Conservation (phyloP, 2,797 vertebrate genomes). For the Pelochelys cantorii region DNA sequence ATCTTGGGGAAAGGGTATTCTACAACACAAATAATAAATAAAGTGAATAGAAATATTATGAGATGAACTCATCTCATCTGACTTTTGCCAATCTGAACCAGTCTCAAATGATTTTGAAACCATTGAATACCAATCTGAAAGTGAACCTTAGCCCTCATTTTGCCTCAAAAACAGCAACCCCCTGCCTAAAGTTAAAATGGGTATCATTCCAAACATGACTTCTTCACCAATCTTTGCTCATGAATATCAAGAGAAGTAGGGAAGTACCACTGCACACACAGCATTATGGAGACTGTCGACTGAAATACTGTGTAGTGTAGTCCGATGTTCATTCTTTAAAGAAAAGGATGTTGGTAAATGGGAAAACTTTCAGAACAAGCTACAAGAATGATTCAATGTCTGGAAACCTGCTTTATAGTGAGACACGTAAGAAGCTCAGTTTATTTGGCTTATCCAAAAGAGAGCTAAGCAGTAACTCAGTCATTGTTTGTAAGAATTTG, state of each 20-base stretch:
- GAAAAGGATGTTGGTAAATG: background rate
- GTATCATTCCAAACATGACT: background rate
- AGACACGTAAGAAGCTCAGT: background rate
- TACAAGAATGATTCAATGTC: background rate
- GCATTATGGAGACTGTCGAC: background rate
- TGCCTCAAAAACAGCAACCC: background rate
- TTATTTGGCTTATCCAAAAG: background rate
- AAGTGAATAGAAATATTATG: background rate
- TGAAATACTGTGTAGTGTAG: background rate
- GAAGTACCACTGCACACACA: background rate
- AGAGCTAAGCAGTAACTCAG: background rate
- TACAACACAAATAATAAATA: constrained; percentile 28
- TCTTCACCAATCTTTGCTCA: background rate
- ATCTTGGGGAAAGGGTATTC: background rate
- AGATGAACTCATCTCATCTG: background rate
- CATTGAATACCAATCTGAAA: background rate
- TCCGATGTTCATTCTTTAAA: background rate
- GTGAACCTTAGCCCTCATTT: background rate
- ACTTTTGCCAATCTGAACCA: background rate
- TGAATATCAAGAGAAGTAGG: background rate
- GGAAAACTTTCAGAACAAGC: background rate
- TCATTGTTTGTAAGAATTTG: background rate
- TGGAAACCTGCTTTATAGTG: accelerated
- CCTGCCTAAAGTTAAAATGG: background rate
- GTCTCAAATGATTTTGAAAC: background rate